These are phyloP conservation scores for Archips xylosteana DNA, from an alignment of 2,888 invertebrate genomes.

Conservation along the genomic window DNA sequence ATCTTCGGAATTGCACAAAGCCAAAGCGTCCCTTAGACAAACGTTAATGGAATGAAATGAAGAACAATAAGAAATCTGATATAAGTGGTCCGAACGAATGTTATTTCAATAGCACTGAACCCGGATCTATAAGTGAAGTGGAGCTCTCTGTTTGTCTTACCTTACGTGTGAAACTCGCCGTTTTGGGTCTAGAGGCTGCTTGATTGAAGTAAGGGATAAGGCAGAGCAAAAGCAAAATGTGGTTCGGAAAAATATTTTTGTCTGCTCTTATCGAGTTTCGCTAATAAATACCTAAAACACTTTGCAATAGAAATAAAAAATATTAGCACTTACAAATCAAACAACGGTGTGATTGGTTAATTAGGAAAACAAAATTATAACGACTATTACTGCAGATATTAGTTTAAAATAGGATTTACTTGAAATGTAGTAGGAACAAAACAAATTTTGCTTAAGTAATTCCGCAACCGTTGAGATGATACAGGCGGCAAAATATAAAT, in stretches of 20 bases:
- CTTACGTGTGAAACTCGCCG: constrained; percentile 62
- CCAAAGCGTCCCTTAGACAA: constrained; percentile 61
- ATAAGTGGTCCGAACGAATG: constrained; percentile 74
- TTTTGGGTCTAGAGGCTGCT: constrained; percentile 9
- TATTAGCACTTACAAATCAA: too few relatives aligned
- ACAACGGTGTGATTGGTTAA: too few relatives aligned
- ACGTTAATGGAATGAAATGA: constrained; percentile 77
- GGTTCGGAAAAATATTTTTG: not conserved
- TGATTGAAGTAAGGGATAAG: constrained; percentile 13
- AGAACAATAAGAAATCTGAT: constrained; percentile 82
- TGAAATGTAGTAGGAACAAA: constrained; percentile 17
- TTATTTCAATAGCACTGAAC: constrained; percentile 70
- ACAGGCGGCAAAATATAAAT: constrained; percentile 56
- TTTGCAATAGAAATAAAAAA: too few relatives aligned
- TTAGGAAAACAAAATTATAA: not conserved
- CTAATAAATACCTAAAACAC: too few relatives aligned
- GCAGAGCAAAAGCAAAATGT: constrained; percentile 1
- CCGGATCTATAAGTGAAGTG: constrained; percentile 45
- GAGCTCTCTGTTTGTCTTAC: constrained; percentile 63
- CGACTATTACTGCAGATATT: not conserved
- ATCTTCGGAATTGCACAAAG: constrained; percentile 44
- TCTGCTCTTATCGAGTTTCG: not conserved
- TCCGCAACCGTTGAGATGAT: constrained; percentile 50
- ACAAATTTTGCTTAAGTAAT: constrained; percentile 55
- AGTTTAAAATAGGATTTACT: not conserved